A percentile compares a stretch with the other conserved stretches of the same genome.
Conservation (phyloP, 1,140 invertebrate genomes). For the Leguminivora glycinivorella region DNA sequence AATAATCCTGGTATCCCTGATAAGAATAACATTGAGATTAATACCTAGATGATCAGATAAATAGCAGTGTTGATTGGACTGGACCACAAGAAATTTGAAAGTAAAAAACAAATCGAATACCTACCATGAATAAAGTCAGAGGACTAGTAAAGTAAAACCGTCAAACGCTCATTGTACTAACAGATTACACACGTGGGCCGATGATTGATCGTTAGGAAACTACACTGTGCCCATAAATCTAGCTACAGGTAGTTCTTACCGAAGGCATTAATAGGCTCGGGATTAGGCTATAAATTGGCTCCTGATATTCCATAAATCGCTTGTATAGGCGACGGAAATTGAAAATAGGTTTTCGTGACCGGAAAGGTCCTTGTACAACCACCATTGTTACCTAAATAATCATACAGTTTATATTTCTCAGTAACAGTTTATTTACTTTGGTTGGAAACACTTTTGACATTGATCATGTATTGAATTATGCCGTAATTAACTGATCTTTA, state of each 20-base stretch:
- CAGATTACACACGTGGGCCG: slow-evolving; percentile 3
- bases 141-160: background rate
- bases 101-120: too few species aligned
- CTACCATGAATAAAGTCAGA: too few species aligned
- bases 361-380: slow-evolving; percentile 41
- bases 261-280: slow-evolving; percentile 16
- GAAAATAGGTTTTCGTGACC: slow-evolving; percentile 38
- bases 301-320: slow-evolving; percentile 35
- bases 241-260: slow-evolving; percentile 6
- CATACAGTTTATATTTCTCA: background rate
- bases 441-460: background rate
- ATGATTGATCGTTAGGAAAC: slow-evolving; percentile 22
- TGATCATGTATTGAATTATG: background rate
- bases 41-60: too few species aligned
- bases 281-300: slow-evolving; percentile 38
- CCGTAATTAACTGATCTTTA: background rate
- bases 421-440: background rate
- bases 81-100: too few species aligned
- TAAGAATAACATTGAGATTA: too few species aligned
- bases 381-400: slow-evolving; percentile 29
- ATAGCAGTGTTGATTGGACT: too few species aligned
- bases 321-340: slow-evolving; percentile 37
- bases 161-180: background rate
- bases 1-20: too few species aligned
- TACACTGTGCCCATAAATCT: slow-evolving; percentile 5